phyloP scores from a whole-genome alignment of 2,888 invertebrate species.

The Chrysolina haemoptera region DNA sequence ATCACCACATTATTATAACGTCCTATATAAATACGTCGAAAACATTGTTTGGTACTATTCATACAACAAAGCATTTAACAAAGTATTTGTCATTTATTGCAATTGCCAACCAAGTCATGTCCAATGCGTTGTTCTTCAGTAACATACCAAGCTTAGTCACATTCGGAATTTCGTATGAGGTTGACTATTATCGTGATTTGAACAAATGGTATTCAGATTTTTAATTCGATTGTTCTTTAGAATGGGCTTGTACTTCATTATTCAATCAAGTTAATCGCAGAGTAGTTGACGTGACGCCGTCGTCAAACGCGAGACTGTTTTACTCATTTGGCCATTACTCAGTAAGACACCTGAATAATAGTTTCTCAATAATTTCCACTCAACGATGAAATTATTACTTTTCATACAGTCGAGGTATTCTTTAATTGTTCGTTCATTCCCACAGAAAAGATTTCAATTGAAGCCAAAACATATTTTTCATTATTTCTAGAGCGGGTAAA shows the following conservation, averaged over 20 bases:
- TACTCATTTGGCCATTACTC: no score
- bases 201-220: conserved; percentile 24
- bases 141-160: conserved; percentile 43
- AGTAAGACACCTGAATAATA: no score
- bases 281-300: background rate
- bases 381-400: no score
- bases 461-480: no score
- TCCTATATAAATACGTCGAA: background rate
- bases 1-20: no score
- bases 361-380: no score
- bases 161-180: conserved; percentile 35
- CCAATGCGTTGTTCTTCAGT: conserved; percentile 36
- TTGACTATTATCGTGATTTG: conserved; percentile 29
- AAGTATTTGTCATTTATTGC: conserved; percentile 40
- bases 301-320: background rate
- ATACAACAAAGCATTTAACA: conserved; percentile 17
- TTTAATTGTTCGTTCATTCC: no score
- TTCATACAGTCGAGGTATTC: no score
- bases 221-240: conserved; percentile 19
- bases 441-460: no score
- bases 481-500: no score
- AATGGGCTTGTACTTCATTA: conserved; percentile 1
- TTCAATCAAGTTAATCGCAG: background rate
- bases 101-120: conserved; percentile 40
- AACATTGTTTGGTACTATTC: background rate